Evolutionary conservation across 2,113 vertebrate species (phyloP), one percentile per base, ranked within the genome.

Genomic region (Periophthalmodon schlosseri): DNA sequence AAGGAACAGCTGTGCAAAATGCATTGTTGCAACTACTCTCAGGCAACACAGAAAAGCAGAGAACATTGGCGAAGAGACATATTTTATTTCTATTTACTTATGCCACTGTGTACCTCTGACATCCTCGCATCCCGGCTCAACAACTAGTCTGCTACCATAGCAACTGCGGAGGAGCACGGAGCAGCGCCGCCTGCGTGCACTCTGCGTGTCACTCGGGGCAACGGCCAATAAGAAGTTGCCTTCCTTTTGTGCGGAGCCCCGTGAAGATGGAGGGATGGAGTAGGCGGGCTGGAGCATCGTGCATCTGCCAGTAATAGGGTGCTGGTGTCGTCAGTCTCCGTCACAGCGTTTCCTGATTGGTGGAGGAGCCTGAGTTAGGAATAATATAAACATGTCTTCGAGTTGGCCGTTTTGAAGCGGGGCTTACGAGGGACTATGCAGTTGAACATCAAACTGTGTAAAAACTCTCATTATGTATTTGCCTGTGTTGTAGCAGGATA

Each of bases 81-180:
- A n/a, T 36, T 65, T 39, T 65, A 44, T 65, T 65, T 39, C 63
- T 65, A 39, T 65, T 39, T 65, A 44, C 63, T 65, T 65, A 36
- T 65, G 63, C 18, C 34, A 44, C 63, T 21, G 63, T 65, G 34
- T 44, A 65, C 16, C 66, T 82, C 82, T 81, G 82, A 84, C 89
- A 83, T 83, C 83, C 83, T 88, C 66, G 88, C 89, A 89, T 89
- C 88, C 63, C 83, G 87, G 85, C 90, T 87, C 88, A 93, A 93
- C 88, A 93, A 93, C 90, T 82, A 83, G 94, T 94, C 94, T 94
- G 94, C 93, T 95, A 86, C 94, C 93, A 95, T 95, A 92, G 94
- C 94, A 95, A 95, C 94, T 93, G 91, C 90, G 89, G 89, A 92
- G 87, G 88, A 93, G 92, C 88, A 76, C 91, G 0, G 89, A 89